Evolutionary conservation across 2,113 vertebrate species (phyloP), one percentile per base, ranked within the genome.

Genomic region (Pontoporia blainvillei): DNA sequence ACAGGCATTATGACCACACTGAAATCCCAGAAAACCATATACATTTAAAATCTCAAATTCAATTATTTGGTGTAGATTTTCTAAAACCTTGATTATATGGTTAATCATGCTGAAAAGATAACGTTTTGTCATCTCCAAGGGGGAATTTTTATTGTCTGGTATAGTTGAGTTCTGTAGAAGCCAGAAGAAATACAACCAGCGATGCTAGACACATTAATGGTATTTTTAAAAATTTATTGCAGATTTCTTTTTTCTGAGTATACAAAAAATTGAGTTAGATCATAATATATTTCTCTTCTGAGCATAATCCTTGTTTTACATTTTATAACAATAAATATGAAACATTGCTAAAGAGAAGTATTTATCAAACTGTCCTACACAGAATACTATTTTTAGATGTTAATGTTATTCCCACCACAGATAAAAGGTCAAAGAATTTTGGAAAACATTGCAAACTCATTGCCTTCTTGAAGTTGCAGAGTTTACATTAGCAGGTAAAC

Each of bases 261-360:
- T 21, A 66, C 14, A 49, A 81, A 8, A 54, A 72, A 78, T 71
- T 89, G 41, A 73, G 36, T 92, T 52, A 85, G 20, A 79, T 69
- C 39, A 13, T 85, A 76, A 85, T 75, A 83, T 61, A 94, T 54
- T 85, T 91, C 13, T 94, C 27, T 39, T 69, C 6, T 64, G 83
- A 66, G 44, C 54, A 44, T 75, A 93, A n/a, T 62, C 13, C 44
- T 92, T 72, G 7, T 61, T n/a, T 81, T 94, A 59, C 0, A 66
- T 92, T 97, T 93, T 88, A 39, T 79, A 83, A 44, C 7, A 89
- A 36, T 62, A 94, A 90, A 81, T 93, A 91, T 81, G 25, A 95
- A 82, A 85, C 7, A 59, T 64, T 76, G 21, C 17, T 71, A 49
- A 54, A 54, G 44, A 94, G 29, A 85, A 88, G n/a, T 71, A 25